A percentile compares a stretch with the other conserved stretches of the same genome.
These are phyloP conservation scores for Meda fulgida DNA, from an alignment of 2,797 vertebrate species.

Conservation along the genomic window DNA sequence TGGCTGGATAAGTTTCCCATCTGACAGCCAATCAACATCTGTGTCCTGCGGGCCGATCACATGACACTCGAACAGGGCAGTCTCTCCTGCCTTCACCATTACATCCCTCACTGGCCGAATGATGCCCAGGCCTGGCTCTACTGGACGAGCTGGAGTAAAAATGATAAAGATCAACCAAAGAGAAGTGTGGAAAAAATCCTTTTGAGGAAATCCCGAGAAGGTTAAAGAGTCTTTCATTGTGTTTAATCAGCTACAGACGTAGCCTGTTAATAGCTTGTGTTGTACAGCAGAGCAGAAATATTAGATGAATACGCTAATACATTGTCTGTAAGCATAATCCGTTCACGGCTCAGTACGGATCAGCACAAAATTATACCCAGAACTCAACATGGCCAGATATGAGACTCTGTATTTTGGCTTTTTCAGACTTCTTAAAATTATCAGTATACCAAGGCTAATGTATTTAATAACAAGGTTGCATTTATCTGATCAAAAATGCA, in stretches of 20 bases:
- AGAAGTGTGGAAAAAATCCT: background rate
- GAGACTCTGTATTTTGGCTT: background rate
- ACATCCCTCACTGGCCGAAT: constrained; percentile 88
- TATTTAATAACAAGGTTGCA: too few species aligned
- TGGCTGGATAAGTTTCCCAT: constrained; percentile 94
- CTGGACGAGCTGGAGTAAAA: constrained; percentile 75
- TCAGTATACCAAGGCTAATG: background rate
- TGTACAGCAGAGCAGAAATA: constrained; percentile 11
- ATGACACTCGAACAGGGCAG: constrained; percentile 93
- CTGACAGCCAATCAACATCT: constrained; percentile 96
- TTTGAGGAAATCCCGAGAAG: background rate
- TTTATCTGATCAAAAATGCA: too few species aligned
- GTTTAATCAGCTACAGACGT: background rate
- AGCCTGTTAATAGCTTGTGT: constrained; percentile 19
- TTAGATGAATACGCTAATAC: constrained; percentile 11
- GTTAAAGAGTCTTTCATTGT: background rate
- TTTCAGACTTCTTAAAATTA: background rate
- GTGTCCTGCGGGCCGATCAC: constrained; percentile 87
- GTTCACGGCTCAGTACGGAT: background rate
- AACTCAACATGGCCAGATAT: background rate
- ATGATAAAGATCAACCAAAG: constrained; percentile 38
- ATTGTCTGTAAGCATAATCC: constrained; percentile 23
- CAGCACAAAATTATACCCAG: background rate
- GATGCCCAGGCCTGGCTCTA: constrained; percentile 81
- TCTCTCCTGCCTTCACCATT: constrained; percentile 91